These are phyloP conservation scores for Lemur catta DNA, from an alignment of 2,797 vertebrate species.

Conservation along the genomic window DNA sequence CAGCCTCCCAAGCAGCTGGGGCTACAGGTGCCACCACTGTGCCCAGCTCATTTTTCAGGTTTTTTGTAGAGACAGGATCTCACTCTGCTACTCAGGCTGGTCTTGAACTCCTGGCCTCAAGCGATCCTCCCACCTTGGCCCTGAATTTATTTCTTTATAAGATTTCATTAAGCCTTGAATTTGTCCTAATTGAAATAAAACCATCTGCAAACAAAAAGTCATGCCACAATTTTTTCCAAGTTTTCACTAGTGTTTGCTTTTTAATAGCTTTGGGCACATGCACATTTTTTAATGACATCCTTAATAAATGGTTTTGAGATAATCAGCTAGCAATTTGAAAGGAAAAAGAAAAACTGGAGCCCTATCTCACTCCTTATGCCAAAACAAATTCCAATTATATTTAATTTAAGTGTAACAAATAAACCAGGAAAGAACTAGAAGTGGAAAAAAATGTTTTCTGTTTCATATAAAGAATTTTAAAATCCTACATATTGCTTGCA, in stretches of 20 bases:
- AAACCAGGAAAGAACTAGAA: slow-evolving; percentile 1
- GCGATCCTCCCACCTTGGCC: background rate
- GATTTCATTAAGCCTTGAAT: background rate
- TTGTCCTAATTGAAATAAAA: slow-evolving; percentile 49
- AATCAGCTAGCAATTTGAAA: slow-evolving; percentile 46
- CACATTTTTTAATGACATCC: slow-evolving; percentile 30
- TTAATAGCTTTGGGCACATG: background rate
- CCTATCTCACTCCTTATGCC: background rate
- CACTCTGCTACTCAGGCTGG: background rate
- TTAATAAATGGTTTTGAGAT: slow-evolving; percentile 43
- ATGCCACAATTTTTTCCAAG: slow-evolving; percentile 13
- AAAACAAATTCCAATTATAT: slow-evolving; percentile 35
- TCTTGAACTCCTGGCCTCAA: background rate
- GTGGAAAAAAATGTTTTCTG: slow-evolving; percentile 47
- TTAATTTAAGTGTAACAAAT: slow-evolving; percentile 23
- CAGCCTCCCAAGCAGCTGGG: background rate
- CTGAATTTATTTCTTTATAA: slow-evolving; percentile 38
- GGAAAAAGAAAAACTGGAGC: background rate
- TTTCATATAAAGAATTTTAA: background rate
- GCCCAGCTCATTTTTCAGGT: background rate
- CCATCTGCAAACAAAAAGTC: slow-evolving; percentile 29
- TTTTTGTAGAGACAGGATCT: background rate
- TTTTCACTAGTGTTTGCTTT: slow-evolving; percentile 36
- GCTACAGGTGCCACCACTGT: background rate
- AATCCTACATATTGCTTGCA: background rate